phyloP scores from a whole-genome alignment of 2,113 vertebrate genomes.

The mouse (Mus musculus) region GRCm39 chr12:44348501-44349000 shows the following conservation, averaged over 20 bases:
- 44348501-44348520: background rate
- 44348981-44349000: background rate
- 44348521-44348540: background rate
- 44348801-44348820: background rate
- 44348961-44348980: background rate
- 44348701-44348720: background rate
- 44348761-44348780: background rate
- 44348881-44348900: background rate
- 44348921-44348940: background rate
- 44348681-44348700: background rate
- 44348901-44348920: background rate
- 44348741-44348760: background rate
- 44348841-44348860: background rate
- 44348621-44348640: background rate
- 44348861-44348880: background rate
- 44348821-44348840: background rate
- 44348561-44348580: background rate
- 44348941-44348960: background rate
- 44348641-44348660: background rate
- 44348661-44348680: background rate
- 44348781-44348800: background rate
- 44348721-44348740: background rate
- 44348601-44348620: background rate
- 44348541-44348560: background rate
- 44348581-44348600: background rate